Evolutionary conservation across 2,888 invertebrate genomes (phyloP), one percentile per base, ranked within the genome.

Genomic region (Hydraecia micacea): DNA sequence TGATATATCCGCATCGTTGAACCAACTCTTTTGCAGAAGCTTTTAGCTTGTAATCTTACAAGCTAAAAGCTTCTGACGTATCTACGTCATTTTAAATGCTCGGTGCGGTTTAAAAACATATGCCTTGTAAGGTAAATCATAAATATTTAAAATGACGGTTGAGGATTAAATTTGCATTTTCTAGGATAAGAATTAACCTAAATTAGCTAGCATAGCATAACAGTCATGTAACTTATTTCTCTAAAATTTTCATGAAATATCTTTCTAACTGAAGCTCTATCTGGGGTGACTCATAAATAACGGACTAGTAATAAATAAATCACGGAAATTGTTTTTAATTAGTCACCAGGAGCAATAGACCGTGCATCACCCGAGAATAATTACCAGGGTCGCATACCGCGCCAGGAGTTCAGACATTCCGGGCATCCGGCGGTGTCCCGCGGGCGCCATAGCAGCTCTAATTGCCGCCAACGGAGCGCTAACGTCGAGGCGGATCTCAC

Each of bases 361-460:
- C 90, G 89, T 91, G 90, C 87, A 79, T 86, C 90, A 90, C 81
- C 89, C 87, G 86, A 88, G 84, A 91, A 88, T 96, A 95, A 95
- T 95, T 94, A 95, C 95, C 93, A 93, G 93, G 93, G 88, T 88
- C 85, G 91, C 95, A 95, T 95, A 93, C 92, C 94, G 82, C 85
- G 81, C 87, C 89, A 90, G 90, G 90, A 94, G 93, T 89, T 92
- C 87, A 91, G 90, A 89, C 91, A 93, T 92, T 89, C 90, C 81
- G 86, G 86, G 92, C 91, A 94, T 94, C 93, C 93, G 92, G 91
- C 86, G 75, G 88, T 89, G 88, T 91, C 93, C 93, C 93, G 91
- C 91, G 93, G 94, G 93, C 92, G 91, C 92, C 91, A 83, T 83
- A 77, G 88, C 69, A 89, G 86, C 85, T 85, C 91, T 94, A 93